These are phyloP conservation scores for Brachyhypopomus occidentalis DNA, from an alignment of 2,113 vertebrate genomes.

Conservation along the genomic window DNA sequence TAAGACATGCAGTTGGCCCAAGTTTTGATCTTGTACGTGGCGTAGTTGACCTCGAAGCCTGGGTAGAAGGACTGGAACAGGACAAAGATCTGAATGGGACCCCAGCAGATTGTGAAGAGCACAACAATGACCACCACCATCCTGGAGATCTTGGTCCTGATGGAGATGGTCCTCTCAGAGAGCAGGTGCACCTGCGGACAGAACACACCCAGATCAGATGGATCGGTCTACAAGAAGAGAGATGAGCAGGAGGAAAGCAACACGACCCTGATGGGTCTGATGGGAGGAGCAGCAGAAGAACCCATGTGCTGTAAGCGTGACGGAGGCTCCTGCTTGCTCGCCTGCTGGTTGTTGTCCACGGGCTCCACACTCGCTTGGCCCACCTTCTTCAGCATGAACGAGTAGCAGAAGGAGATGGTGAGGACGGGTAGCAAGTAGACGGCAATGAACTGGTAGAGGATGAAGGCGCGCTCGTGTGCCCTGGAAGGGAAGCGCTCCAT, in stretches of 20 bases:
- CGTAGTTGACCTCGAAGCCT: slow-evolving; percentile 72
- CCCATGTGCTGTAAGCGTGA: no score
- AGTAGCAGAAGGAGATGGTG: slow-evolving; percentile 80
- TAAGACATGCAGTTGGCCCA: slow-evolving; percentile 86
- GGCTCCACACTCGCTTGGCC: slow-evolving; percentile 79
- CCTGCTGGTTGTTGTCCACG: slow-evolving; percentile 82
- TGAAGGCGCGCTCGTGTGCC: slow-evolving; percentile 76
- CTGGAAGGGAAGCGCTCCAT: slow-evolving; percentile 81
- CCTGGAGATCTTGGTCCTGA: slow-evolving; percentile 81
- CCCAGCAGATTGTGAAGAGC: slow-evolving; percentile 86
- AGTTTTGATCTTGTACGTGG: slow-evolving; percentile 82
- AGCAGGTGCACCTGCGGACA: slow-evolving; percentile 76
- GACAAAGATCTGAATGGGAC: slow-evolving; percentile 83
- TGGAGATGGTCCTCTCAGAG: slow-evolving; percentile 81
- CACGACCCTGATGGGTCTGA: no score
- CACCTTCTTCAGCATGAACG: slow-evolving; percentile 81
- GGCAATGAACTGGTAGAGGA: slow-evolving; percentile 81
- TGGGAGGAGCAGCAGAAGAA: no score
- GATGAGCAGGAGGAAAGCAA: background rate
- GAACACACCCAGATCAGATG: background rate
- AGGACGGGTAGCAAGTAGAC: slow-evolving; percentile 79
- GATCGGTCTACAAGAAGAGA: background rate
- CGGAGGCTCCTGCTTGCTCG: slow-evolving; percentile 31
- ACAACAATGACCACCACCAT: slow-evolving; percentile 86
- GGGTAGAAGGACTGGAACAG: slow-evolving; percentile 81